Conservation (phyloP, 2,888 invertebrate genomes). For the Strigamia crassipes region DNA sequence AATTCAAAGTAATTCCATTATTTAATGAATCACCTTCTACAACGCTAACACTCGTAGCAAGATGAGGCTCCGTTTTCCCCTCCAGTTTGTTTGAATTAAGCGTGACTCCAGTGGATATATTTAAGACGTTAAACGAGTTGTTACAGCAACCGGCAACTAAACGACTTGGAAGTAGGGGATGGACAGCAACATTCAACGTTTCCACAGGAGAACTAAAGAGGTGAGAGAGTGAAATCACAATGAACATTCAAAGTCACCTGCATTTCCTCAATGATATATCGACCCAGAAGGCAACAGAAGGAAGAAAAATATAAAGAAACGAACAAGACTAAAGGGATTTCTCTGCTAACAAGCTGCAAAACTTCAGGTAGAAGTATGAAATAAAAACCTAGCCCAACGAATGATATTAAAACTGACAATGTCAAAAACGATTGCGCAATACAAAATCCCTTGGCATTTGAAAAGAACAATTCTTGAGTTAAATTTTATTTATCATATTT, state of each 20-base stretch:
- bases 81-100: background rate
- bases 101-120: background rate
- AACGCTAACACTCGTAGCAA: background rate
- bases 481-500: background rate
- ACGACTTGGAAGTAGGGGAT: background rate
- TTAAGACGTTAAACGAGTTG: background rate
- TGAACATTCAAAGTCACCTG: constrained; percentile 26
- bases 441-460: background rate
- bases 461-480: background rate
- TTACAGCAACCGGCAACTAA: background rate
- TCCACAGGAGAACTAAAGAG: background rate
- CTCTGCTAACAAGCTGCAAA: constrained; percentile 7
- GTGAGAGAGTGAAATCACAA: background rate
- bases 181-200: background rate
- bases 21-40: background rate
- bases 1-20: background rate
- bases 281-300: background rate
- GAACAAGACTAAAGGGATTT: constrained; percentile 18
- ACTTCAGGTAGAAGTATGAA: background rate
- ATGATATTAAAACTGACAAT: background rate
- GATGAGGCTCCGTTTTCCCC: background rate
- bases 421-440: background rate
- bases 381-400: background rate
- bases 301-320: background rate
- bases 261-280: background rate